Base-by-base conservation (phyloP, 2,113 vertebrate species). In the Delphinus delphis region DNA sequence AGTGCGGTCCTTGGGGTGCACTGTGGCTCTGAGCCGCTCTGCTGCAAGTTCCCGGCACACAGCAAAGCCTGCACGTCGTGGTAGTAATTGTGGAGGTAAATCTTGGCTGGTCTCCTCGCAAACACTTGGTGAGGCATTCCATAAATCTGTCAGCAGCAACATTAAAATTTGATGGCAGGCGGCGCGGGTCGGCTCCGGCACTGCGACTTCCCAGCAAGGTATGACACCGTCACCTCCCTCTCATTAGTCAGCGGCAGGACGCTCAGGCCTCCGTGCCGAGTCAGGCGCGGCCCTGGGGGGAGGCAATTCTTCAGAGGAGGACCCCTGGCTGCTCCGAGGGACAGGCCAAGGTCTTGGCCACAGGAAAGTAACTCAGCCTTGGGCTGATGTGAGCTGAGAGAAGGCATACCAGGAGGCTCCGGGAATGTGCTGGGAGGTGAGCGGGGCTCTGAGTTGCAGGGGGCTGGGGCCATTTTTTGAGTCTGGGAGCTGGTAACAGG, bases 131-230 rank as follows among this genome's bases (percentile, higher is more conserved):
- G 97, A 98, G 97, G 96, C 97, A 36, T 98, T 99, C 98, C 98
- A 98, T 99, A 98, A 98, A 98, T 98, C 98, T 99, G 98, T 99
- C 98, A 98, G 98, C 97, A 97, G 85, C 98, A 96, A 97, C 98
- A 99, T 99, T 99, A 99, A 99, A 99, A 98, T 99, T 99, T 99
- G 98, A 99, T 99, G 98, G 98, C 98, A 99, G 98, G 98, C 97
- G 95, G 98, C 97, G 86, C 97, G 95, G 98, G 99, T 99, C 98
- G 97, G 98, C 98, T 98, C 98, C 96, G 98, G 98, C 98, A 88
- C 97, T 97, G 98, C 96, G 98, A 98, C 98, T 99, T 99, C 98
- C 98, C 99, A 99, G 99, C 98, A 98, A 99, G 99, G 98, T 98
- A 98, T 68, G 96, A 98, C 98, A 98, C 98, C 97, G 97, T 98